Percentiles rank a stretch among this genome's conserved stretches.
Evolutionary conservation across 2,888 invertebrate species (phyloP).

Genomic region (Nemurella pictetii): DNA sequence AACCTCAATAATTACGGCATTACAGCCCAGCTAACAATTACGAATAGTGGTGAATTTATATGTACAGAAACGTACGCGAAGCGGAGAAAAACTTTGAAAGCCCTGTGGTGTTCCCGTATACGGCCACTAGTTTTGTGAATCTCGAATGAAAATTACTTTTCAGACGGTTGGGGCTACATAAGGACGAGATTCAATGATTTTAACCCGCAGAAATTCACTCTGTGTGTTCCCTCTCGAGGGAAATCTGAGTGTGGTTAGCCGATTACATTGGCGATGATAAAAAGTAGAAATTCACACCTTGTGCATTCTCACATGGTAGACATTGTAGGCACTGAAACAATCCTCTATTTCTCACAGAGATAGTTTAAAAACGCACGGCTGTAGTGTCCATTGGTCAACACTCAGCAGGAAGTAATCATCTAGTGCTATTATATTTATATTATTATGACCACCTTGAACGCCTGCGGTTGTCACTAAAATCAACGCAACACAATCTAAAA

Average conservation of each 20-base stretch:
- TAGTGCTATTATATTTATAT: not conserved
- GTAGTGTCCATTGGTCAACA: not conserved
- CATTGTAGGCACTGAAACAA: not conserved
- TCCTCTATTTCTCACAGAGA: not conserved
- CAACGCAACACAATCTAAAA: not conserved
- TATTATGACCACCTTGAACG: not conserved
- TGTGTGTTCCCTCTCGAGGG: not conserved
- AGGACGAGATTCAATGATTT: constrained; percentile 10
- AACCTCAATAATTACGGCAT: no score
- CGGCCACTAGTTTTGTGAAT: not conserved
- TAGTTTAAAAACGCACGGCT: not conserved
- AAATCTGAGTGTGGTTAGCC: constrained; percentile 9
- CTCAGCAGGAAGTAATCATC: not conserved
- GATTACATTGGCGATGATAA: not conserved
- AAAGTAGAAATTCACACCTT: constrained; percentile 4
- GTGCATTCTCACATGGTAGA: not conserved
- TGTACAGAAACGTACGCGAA: not conserved
- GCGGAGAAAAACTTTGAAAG: not conserved
- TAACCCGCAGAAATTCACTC: constrained; percentile 8
- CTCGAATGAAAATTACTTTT: not conserved
- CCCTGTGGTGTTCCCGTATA: not conserved
- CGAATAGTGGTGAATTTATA: not conserved
- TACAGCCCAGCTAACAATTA: not conserved
- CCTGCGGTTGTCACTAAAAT: not conserved
- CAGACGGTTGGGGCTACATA: not conserved